Evolutionary conservation across 2,797 vertebrate genomes (phyloP), one percentile per base, ranked within the genome.

Genomic region (Xenopus petersii): DNA sequence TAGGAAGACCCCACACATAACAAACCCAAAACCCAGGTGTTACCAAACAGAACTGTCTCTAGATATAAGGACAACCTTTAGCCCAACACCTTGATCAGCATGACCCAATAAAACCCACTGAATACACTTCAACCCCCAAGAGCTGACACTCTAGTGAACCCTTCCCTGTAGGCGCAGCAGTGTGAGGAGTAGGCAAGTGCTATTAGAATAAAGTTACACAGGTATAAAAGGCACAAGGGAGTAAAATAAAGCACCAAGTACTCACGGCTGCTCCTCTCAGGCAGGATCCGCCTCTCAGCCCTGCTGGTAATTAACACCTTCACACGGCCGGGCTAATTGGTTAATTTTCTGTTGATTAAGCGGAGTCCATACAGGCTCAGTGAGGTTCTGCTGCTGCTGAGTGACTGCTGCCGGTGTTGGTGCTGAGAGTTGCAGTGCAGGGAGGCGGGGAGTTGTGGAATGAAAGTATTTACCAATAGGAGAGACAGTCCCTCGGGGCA

Each of bases 391-490:
- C 70, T 42, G 47, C 21, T 36, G 54, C 17, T 26, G 47, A 49
- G 64, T 54, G 42, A 24, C 49, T 51, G 49, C 49, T 51, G 49
- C 49, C 12, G 49, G 6, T 10, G 15, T 7, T 13, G 36, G 3
- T 42, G 36, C 36, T 42, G 36, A 13, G 74, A 64, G 59, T 63
- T 60, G 70, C 64, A 67, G 30, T 30, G 64, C 33, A 55, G 36
- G 26, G 24, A 65, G 75, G 75, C 17, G 68, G 56, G 30, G 63
- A 36, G 10, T n/a, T 51, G 56, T 21, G 48, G 13, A 49, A 2
- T 59, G 9, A 12, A 72, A 72, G 46, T 72, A 36, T 56, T 13
- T 13, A 48, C 70, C 70, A 77, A 62, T 77, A 21, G 49, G 61
- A 60, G 63, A 47, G 4, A 2, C 17, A 33, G 36, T 48, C 33